A percentile compares a stretch with the other conserved stretches of the same genome.
Evolutionary conservation across 2,797 vertebrate species (phyloP).

Genomic region (Mareca penelope): DNA sequence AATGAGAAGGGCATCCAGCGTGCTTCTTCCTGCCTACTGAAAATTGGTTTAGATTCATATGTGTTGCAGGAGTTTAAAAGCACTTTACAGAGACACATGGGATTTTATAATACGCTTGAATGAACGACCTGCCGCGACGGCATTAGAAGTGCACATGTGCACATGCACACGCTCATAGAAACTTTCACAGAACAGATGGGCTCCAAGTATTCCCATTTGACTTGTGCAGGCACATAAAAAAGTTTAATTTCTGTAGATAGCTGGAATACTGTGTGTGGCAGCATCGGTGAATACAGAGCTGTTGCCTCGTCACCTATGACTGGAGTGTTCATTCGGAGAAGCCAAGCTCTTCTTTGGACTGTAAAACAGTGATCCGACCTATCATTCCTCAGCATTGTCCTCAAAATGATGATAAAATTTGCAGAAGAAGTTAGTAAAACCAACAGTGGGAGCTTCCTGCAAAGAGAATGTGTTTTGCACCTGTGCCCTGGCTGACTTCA

Average conservation of each 20-base stretch:
- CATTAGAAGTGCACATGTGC: background rate
- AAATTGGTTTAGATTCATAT: background rate
- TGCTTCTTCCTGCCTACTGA: background rate
- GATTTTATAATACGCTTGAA: background rate
- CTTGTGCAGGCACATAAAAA: background rate
- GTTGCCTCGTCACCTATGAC: accelerated
- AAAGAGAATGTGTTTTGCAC: background rate
- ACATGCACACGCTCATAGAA: background rate
- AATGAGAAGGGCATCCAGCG: background rate
- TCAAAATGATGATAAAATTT: background rate
- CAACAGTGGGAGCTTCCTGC: background rate
- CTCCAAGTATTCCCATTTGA: background rate
- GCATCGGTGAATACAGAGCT: background rate
- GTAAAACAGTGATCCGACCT: background rate
- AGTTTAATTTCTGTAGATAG: background rate
- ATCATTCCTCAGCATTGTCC: background rate
- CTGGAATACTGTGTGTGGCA: background rate
- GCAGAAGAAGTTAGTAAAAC: background rate
- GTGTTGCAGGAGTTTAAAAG: background rate
- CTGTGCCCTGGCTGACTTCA: background rate
- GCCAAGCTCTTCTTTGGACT: background rate
- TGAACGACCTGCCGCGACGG: accelerated
- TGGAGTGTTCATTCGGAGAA: background rate
- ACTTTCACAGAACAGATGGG: background rate
- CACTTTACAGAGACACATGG: background rate